Conservation (phyloP, 2,797 vertebrate species). For the Monodelphis domestica region DNA sequence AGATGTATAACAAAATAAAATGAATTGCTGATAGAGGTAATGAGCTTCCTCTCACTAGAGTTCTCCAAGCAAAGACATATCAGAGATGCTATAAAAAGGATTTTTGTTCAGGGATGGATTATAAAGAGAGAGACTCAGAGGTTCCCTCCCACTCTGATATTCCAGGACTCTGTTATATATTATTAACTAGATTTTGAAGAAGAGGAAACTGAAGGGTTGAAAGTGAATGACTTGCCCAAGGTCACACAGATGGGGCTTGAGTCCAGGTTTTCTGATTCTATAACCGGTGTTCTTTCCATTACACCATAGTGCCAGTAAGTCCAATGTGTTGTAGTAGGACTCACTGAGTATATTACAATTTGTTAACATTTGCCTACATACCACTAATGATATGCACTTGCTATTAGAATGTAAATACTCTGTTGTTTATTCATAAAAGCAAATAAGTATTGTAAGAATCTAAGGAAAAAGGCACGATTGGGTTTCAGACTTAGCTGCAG, state of each 20-base stretch:
- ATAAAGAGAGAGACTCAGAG: neutral
- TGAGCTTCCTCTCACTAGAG: neutral
- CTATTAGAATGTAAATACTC: neutral
- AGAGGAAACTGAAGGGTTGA: neutral
- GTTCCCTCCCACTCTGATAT: neutral
- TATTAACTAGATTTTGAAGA: neutral
- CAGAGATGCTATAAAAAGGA: neutral
- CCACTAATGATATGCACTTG: neutral
- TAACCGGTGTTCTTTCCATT: neutral
- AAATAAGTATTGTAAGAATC: neutral
- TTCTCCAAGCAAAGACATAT: neutral
- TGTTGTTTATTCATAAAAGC: neutral
- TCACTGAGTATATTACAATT: neutral
- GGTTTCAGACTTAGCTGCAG: neutral
- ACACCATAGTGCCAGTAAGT: neutral
- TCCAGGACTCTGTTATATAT: neutral
- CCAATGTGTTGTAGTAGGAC: neutral
- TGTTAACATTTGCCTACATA: neutral
- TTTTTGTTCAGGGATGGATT: neutral
- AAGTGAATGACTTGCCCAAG: neutral
- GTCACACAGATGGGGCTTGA: neutral
- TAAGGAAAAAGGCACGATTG: neutral
- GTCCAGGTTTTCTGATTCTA: neutral
- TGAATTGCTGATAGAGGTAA: neutral
- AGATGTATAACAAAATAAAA: neutral